A percentile compares a stretch with the other conserved stretches of the same genome.
Conservation (phyloP, 2,113 vertebrate species). For the Heptranchias perlo region DNA sequence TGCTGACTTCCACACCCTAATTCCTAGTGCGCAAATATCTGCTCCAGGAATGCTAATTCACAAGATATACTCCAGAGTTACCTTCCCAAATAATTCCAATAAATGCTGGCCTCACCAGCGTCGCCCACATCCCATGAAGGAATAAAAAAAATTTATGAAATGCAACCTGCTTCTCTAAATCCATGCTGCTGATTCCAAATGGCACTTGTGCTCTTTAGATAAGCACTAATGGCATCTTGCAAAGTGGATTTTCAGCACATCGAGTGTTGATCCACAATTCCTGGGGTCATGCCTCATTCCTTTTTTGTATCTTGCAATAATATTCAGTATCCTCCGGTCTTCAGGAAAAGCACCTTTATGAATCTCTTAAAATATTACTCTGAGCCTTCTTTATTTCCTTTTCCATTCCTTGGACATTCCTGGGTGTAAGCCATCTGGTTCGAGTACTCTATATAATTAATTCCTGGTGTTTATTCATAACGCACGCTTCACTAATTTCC, state of each 20-base stretch:
- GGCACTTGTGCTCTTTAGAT: not conserved
- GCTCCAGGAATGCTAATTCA: not conserved
- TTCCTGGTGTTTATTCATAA: not conserved
- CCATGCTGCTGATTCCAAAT: not conserved
- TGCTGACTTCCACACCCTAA: not conserved
- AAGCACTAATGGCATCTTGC: not conserved
- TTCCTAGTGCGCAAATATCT: not conserved
- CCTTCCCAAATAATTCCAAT: not conserved
- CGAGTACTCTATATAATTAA: constrained; percentile 7
- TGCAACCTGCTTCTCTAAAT: not conserved
- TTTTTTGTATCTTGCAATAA: not conserved
- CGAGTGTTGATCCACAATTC: not conserved
- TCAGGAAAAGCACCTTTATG: not conserved
- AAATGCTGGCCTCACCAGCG: no score
- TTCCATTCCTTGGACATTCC: not conserved
- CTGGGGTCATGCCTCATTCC: not conserved
- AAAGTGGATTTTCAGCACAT: not conserved
- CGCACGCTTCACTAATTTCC: not conserved
- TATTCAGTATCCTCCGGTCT: not conserved
- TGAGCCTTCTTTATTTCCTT: not conserved
- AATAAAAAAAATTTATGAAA: not conserved
- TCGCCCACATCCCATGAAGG: no score
- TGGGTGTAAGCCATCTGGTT: not conserved
- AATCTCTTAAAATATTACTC: not conserved
- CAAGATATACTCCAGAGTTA: not conserved